Conservation (phyloP, 2,113 vertebrate genomes). For the Rhinichthys klamathensis region DNA sequence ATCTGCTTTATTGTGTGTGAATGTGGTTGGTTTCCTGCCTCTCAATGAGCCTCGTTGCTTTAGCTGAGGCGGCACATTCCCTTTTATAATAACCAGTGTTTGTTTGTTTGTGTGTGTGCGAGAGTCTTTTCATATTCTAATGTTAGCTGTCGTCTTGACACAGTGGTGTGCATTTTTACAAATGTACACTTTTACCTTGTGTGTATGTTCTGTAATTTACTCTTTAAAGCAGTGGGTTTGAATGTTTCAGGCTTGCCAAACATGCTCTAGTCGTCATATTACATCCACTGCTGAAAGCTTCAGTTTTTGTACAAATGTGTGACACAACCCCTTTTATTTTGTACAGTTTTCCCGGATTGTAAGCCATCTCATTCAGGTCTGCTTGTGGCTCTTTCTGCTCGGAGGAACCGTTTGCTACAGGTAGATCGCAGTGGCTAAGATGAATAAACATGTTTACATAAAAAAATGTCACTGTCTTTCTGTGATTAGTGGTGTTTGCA, state of each 20-base stretch:
- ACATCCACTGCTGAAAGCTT: neutral
- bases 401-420: neutral
- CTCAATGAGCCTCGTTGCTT: neutral
- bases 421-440: neutral
- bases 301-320: neutral
- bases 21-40: slow-evolving; percentile 51
- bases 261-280: neutral
- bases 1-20: slow-evolving; percentile 41
- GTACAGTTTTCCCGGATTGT: slow-evolving; percentile 1
- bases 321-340: neutral
- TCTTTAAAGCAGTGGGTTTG: slow-evolving; percentile 19
- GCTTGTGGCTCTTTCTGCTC: neutral
- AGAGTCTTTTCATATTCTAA: slow-evolving; percentile 3
- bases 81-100: slow-evolving; percentile 8
- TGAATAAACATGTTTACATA: slow-evolving; percentile 16
- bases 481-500: neutral
- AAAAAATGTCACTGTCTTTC: neutral
- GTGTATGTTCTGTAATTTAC: neutral
- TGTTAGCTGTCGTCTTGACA: slow-evolving; percentile 1
- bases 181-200: slow-evolving; percentile 5
- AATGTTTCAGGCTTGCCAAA: slow-evolving; percentile 19
- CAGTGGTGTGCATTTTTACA: neutral
- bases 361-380: neutral
- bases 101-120: neutral
- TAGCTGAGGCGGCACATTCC: slow-evolving; percentile 16